Conservation (phyloP, 2,113 vertebrate genomes). For the Sclerurus mexicanus region DNA sequence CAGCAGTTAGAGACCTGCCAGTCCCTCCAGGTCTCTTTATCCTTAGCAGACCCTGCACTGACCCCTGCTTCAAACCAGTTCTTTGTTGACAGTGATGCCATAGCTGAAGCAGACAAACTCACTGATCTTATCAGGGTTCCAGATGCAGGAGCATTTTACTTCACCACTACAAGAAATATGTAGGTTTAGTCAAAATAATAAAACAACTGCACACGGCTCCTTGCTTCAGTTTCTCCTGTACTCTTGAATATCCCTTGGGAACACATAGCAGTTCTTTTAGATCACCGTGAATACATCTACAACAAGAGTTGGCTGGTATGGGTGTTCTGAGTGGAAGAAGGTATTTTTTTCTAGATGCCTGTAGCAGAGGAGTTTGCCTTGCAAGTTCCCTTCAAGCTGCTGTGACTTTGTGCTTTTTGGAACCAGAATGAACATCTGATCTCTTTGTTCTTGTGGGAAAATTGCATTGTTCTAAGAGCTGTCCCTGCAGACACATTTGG, state of each 20-base stretch:
- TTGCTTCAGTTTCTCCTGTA: background rate
- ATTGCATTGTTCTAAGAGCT: conserved; percentile 26
- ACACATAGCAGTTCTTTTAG: background rate
- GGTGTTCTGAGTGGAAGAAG: background rate
- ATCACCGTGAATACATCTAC: background rate
- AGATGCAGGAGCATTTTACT: background rate
- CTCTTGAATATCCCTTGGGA: background rate
- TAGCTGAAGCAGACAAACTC: background rate
- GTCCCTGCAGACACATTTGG: conserved; percentile 46
- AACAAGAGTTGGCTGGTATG: background rate
- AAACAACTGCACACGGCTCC: background rate
- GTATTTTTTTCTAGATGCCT: background rate
- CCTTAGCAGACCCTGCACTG: background rate
- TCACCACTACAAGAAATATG: background rate
- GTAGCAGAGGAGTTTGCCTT: background rate
- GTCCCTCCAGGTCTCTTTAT: background rate
- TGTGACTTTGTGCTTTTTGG: background rate
- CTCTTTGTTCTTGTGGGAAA: conserved; percentile 49
- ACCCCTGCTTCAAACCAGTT: background rate
- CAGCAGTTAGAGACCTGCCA: background rate
- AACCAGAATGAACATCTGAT: background rate
- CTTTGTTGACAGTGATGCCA: background rate
- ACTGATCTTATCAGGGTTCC: background rate
- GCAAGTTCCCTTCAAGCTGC: background rate
- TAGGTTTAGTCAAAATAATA: background rate